Evolutionary conservation across 2,113 vertebrate species (phyloP), one percentile per base, ranked within the genome.

Genomic region (rat (Rattus norvegicus)): DNA sequence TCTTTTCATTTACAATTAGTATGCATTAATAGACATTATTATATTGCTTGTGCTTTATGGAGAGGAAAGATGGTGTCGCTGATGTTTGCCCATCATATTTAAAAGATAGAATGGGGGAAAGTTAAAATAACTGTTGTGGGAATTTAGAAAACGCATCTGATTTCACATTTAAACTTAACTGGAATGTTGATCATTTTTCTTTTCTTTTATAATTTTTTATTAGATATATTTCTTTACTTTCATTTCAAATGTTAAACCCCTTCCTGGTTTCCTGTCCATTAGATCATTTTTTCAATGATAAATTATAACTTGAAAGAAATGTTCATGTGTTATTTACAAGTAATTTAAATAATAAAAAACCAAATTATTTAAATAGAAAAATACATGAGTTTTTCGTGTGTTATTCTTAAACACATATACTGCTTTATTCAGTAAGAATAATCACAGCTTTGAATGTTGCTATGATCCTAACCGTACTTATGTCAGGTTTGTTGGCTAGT

Each of bases 341-440:
- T 87, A 92, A 85, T 22, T 81, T 92, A 22, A 12, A 49, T 95
- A 1, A 5, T 33, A 52, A 92, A 90, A 93, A 54, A 5, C 22
- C 67, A 30, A 90, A 65, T 70, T 96, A 93, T 91, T 94, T 88
- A 81, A 52, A n/a, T 72, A 67, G 65, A 90, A 96, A 92, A 17
- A 88, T 9, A 65, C 72, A 4, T 81, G 8, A 69, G n/a, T 59
- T 12, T 0, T 52, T 36, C 36, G 69, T 14, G 14, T 83, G 4
- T 65, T 86, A 75, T 77, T 56, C 7, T 52, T 69, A 75, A 63
- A 43, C 43, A 43, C 43, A 43, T 43, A 43, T 43, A 43, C 43
- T 89, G 49, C 36, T 73, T 92, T 63, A 19, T 90, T 39, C n/a
- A 70, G 43, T 75, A 13, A 47, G 1, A 54, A 30, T 54, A 80